Evolutionary conservation across 1,140 invertebrate species (phyloP).

Genomic region (Protaetia brevitarsis): DNA sequence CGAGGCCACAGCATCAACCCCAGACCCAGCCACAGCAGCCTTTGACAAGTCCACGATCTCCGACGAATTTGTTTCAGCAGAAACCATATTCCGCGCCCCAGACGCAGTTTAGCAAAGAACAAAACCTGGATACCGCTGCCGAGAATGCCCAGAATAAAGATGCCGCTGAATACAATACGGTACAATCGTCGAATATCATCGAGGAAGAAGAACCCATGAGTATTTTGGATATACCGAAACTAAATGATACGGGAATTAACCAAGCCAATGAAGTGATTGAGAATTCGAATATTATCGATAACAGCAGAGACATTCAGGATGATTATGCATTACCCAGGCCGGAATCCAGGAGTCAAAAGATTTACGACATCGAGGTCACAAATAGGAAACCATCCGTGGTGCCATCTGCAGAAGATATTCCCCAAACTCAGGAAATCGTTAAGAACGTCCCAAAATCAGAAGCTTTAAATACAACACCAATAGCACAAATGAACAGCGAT

Average conservation of each 20-base stretch:
- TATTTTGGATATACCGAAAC: background rate
- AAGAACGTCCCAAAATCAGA: background rate
- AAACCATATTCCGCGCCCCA: conserved; percentile 33
- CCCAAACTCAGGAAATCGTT: background rate
- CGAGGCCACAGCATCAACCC: conserved; percentile 29
- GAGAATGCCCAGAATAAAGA: background rate
- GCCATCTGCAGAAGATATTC: background rate
- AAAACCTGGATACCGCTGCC: conserved; percentile 34
- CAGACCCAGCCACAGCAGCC: too few species aligned
- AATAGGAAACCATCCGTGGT: background rate
- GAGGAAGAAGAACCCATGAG: conserved; percentile 5
- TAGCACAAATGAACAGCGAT: background rate
- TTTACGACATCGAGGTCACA: conserved; percentile 34
- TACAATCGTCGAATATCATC: background rate
- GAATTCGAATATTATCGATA: background rate
- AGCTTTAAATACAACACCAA: background rate
- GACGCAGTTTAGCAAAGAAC: conserved; percentile 25
- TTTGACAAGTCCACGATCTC: conserved; percentile 22
- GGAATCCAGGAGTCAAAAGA: conserved; percentile 39
- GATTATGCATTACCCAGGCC: conserved; percentile 25
- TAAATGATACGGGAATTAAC: background rate
- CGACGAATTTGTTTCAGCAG: conserved; percentile 40
- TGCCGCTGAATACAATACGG: background rate
- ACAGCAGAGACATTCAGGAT: background rate
- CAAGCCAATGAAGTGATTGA: background rate